Evolutionary conservation across 2,888 invertebrate species (phyloP), one percentile per base, ranked within the genome.

Genomic region (Limnephilus rhombicus): DNA sequence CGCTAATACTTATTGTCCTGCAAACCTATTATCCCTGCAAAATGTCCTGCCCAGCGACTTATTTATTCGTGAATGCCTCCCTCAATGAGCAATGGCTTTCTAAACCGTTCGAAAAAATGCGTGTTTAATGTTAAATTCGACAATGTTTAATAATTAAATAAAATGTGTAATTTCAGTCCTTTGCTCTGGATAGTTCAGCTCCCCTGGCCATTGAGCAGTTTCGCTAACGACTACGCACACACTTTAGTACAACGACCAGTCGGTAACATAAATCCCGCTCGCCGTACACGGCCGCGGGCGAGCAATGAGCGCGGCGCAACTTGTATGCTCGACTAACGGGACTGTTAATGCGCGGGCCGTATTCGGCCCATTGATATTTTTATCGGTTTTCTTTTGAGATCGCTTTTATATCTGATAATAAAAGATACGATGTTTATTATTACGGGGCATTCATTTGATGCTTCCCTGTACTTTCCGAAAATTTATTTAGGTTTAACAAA

Each of bases 181-280:
- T 24, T 53, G 92, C 89, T 92, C 92, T 90, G 68, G 37, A 86
- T 93, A 91, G 91, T 93, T 34, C 29, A 49, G 41, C 34, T 83
- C 81, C 92, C 90, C 93, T 93, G 93, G 49, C 92, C 91, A 89
- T 91, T 91, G 91, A 92, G 87, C 83, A 85, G 91, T 90, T 91
- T 83, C 91, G 53, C 88, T 91, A 92, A 90, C 92, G 92, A 89
- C 85, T 83, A 82, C 90, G 86, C 90, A 90, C 83, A 89, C 83
- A 91, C 90, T 92, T 91, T 90, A 82, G 91, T 85, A 91, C 87
- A 68, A 53, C 80, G 81, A 87, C 87, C 88, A 82, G 90, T 89
- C 88, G 49, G 49, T 45, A 68, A 89, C 86, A 90, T 91, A 91
- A 92, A 91, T 92, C 92, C 89, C 89, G 85, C 80, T 85, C 90